Base-by-base conservation (phyloP, 2,797 vertebrate species). In the Lagorchestes hirsutus region DNA sequence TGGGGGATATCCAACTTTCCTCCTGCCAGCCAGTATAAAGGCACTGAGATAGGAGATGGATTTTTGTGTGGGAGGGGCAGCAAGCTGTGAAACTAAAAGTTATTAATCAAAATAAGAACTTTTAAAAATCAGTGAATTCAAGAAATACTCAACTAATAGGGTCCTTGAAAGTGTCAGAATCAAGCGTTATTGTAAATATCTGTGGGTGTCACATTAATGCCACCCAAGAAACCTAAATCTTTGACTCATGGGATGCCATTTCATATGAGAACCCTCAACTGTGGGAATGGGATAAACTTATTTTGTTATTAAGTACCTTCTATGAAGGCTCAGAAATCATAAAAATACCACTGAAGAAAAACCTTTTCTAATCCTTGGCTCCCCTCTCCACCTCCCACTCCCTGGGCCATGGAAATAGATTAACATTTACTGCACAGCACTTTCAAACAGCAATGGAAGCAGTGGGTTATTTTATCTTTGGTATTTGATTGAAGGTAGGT, bases 401-500 rank as follows among this genome's bases (percentile, higher is more conserved):
- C 94, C 96, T 94, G 94, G 97, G 96, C 93, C 62, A 52, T 94
- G 95, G 94, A 97, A 97, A 96, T 94, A 97, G 97, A 98, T 98
- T 97, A 97, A 97, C 96, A 97, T 97, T 97, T 97, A 97, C 97
- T 97, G 97, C 92, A 93, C 95, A 87, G 94, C 59, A 92, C 94
- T 96, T 94, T 95, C 95, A 96, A 97, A 97, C 94, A 97, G 96
- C 92, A 40, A 54, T 92, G 95, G 97, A 96, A 96, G 97, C 95
- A 92, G 96, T 96, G 55, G 1, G 96, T 93, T 34, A 95, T 97
- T 98, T 98, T 98, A 98, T 98, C 97, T 97, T 97, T 92, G 96
- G 97, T 96, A 95, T 98, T 98, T 97, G 98, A 98, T 97, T 95
- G 97, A 98, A 97, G 96, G 97, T 95, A 95, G 93, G 95, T 97